Base-by-base conservation (phyloP, 2,113 vertebrate species). In the Psettodes erumei region DNA sequence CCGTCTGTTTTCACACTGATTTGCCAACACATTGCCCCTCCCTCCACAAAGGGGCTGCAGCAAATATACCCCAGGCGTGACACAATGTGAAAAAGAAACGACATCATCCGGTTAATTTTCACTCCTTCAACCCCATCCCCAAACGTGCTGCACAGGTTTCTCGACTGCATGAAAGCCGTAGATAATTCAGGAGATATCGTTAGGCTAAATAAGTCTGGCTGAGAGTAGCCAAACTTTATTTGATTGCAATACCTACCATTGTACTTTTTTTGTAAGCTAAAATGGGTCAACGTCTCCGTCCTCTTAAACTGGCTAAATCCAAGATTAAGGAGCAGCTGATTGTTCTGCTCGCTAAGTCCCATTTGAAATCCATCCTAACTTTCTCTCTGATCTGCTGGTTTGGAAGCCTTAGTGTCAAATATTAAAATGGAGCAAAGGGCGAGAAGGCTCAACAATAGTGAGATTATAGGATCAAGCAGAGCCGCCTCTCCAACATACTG, bases 381-480 rank as follows among this genome's bases (percentile, higher is more conserved):
- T 12, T 40, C 33, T 61, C 47, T 81, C 65, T 54, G 59, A 59
- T 71, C 37, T 12, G 15, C 37, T 28, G 2, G 21, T 28, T 69
- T 60, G n/a, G 45, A 60, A 9, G 18, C 9, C n/a, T 75, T 35
- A 35, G 23, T 40, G 32, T 33, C 25, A 63, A 30, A 21, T 30
- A 40, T 23, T 40, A 50, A 55, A 21, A 27, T 9, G 21, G 7
- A 37, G 7, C 53, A 69, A 23, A 43, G 21, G 3, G 19, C 12
- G 23, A 16, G 11, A 55, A 12, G 6, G 7, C 16, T 21, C 11
- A 23, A 30, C 25, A 43, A 5, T 2, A 53, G 13, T 8, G 32
- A 30, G 68, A 60, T 60, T 18, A 48, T 5, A 18, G 10, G 43
- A 56, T 33, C 16, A 40, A 42, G 5, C 12, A 13, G 43, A 53